Percentiles rank a stretch among this genome's conserved stretches.
Evolutionary conservation across 2,888 invertebrate genomes (phyloP).

Genomic region (Entomobrya multifasciata): DNA sequence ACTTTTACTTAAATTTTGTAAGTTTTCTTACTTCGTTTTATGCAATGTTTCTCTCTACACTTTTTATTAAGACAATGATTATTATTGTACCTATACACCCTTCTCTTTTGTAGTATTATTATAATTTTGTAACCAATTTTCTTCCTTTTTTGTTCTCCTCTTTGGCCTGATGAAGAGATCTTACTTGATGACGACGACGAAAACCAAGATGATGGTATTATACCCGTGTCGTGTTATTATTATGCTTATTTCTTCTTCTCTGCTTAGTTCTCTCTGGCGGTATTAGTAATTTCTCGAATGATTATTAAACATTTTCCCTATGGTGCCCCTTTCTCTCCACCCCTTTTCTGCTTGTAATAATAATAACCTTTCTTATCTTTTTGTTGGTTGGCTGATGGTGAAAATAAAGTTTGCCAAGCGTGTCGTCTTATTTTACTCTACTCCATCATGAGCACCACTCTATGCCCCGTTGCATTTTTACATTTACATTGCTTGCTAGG

Average conservation of each 20-base stretch:
- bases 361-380: conserved; percentile 54
- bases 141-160: not conserved
- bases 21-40: not conserved
- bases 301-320: conserved; percentile 62
- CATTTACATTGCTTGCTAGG: not conserved
- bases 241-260: not conserved
- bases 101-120: conserved; percentile 22
- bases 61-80: too few relatives aligned
- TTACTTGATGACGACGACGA: not conserved
- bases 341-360: conserved; percentile 5
- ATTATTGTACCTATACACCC: not conserved
- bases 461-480: conserved; percentile 39
- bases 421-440: conserved; percentile 10
- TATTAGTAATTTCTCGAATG: conserved; percentile 45
- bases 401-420: conserved; percentile 61
- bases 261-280: not conserved
- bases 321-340: conserved; percentile 50
- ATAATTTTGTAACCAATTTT: conserved; percentile 20
- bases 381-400: conserved; percentile 52
- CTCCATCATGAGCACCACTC: not conserved
- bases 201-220: not conserved
- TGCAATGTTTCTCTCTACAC: too few relatives aligned
- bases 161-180: conserved; percentile 29
- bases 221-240: not conserved
- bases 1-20: conserved; percentile 37